Evolutionary conservation across 2,888 invertebrate genomes (phyloP).

Genomic region (Acanthosepion esculentum): DNA sequence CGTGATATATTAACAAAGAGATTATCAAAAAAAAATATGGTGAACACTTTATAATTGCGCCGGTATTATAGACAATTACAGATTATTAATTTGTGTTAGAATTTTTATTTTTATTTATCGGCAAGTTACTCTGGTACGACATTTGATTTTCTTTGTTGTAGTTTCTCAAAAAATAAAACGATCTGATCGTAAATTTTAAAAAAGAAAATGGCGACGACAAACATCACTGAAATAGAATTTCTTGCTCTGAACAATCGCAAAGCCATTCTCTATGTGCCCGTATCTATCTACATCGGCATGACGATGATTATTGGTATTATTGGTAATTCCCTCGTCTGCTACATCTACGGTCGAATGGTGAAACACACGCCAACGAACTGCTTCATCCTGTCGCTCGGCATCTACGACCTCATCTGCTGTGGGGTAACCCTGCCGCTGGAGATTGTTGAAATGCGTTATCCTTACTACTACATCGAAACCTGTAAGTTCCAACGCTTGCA

Average conservation of each 20-base stretch:
- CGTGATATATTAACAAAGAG: too few species aligned
- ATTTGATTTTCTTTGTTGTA: too few species aligned
- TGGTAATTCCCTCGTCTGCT: slow-evolving; percentile 34
- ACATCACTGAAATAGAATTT: slow-evolving; percentile 20
- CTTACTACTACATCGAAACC: slow-evolving; percentile 1
- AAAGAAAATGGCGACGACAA: background rate
- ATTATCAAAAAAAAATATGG: too few species aligned
- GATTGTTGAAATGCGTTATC: slow-evolving; percentile 47
- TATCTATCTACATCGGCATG: slow-evolving; percentile 36
- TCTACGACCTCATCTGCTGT: slow-evolving; percentile 45
- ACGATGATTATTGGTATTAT: slow-evolving; percentile 33
- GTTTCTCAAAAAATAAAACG: too few species aligned
- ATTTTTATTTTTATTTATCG: too few species aligned
- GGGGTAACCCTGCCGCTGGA: slow-evolving; percentile 35
- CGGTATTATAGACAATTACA: too few species aligned
- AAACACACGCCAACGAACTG: slow-evolving; percentile 33
- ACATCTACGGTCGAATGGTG: background rate
- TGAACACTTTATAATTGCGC: too few species aligned
- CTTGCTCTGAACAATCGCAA: background rate
- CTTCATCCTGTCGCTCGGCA: slow-evolving; percentile 33
- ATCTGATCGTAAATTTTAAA: too few species aligned
- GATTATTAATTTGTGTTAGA: too few species aligned
- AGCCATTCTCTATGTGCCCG: slow-evolving; percentile 15
- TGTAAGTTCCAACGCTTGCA: slow-evolving; percentile 45
- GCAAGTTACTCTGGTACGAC: too few species aligned